Base-by-base conservation (phyloP, 2,113 vertebrate species). In the Peromyscus polionotus region DNA sequence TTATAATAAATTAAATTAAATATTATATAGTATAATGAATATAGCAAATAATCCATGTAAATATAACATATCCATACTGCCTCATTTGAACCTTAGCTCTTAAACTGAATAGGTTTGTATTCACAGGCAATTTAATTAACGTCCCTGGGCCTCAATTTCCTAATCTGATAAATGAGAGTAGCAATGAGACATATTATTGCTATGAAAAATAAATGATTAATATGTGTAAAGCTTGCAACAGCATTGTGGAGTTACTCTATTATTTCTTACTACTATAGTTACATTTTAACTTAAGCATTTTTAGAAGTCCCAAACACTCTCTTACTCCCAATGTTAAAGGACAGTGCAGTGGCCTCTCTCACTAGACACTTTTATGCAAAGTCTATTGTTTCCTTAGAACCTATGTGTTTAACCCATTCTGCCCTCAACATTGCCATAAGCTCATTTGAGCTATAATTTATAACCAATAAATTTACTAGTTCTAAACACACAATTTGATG, bases 371-470 rank as follows among this genome's bases (percentile, higher is more conserved):
- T 96, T 88, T 72, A 84, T 87, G 26, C 28, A 57, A 96, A 96
- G 8, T 1, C 7, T 72, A 36, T 67, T 93, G 8, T 67, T 88
- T 94, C 31, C 79, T 65, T 72, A 79, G 16, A 16, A 80, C 31
- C 36, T 90, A 28, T 92, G 33, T 90, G 45, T 28, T 88, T 70
- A 93, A 79, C 3, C 88, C 10, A 65, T 77, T 76, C 28, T 12
- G 70, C 4, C 24, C 7, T 93, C 26, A 68, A 12, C 17, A 93
- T 72, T 68, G 4, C 79, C 45, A 8, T 84, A n/a, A 87, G 19
- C 1, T 79, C 70, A 68, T 80, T n/a, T 59, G n/a, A 95, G 36
- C 13, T 77, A 73, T 68, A 90, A 94, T 76, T 97, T 88, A 89
- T 22, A 89, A 77, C 22, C 5, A 75, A 51, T 65, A 57, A n/a